Evolutionary conservation across 1,140 invertebrate species (phyloP).

Genomic region (Pachypsylla venusta): DNA sequence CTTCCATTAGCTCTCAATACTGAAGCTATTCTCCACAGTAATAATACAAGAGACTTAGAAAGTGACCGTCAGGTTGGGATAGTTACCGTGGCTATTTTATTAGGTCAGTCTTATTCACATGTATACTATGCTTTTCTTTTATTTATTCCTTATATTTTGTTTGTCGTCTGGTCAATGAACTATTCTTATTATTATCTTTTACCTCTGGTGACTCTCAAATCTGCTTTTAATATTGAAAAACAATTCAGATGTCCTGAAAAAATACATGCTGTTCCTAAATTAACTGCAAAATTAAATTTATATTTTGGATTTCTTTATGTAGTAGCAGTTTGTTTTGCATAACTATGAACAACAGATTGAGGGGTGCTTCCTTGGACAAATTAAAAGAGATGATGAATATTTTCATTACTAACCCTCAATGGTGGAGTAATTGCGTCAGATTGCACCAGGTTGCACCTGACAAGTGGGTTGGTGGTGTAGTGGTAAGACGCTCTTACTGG

Average conservation of each 20-base stretch:
- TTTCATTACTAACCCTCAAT: too few relatives aligned
- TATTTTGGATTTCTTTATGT: constrained; percentile 82
- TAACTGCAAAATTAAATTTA: constrained; percentile 80
- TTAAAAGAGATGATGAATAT: too few relatives aligned
- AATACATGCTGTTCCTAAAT: constrained; percentile 64
- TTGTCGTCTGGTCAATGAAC: constrained; percentile 66
- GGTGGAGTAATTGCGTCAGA: too few relatives aligned
- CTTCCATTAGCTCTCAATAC: constrained; percentile 86
- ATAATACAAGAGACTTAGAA: constrained; percentile 74
- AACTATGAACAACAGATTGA: neutral
- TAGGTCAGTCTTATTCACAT: constrained; percentile 79
- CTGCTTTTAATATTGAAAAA: constrained; percentile 80
- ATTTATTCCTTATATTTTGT: constrained; percentile 80
- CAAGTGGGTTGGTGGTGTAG: too few relatives aligned
- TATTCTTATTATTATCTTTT: constrained; percentile 76
- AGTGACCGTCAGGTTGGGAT: constrained; percentile 26
- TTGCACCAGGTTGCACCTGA: too few relatives aligned
- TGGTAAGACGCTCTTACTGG: too few relatives aligned
- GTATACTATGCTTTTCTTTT: constrained; percentile 78
- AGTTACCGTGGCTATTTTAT: constrained; percentile 79
- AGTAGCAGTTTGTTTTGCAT: constrained; percentile 44
- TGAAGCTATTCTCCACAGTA: constrained; percentile 87
- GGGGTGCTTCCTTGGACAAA: too few relatives aligned
- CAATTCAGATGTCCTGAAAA: constrained; percentile 62
- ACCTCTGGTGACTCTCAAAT: constrained; percentile 69